Evolutionary conservation across 2,888 invertebrate genomes (phyloP), one percentile per base, ranked within the genome.

Genomic region (Ophonus ardosiacus): DNA sequence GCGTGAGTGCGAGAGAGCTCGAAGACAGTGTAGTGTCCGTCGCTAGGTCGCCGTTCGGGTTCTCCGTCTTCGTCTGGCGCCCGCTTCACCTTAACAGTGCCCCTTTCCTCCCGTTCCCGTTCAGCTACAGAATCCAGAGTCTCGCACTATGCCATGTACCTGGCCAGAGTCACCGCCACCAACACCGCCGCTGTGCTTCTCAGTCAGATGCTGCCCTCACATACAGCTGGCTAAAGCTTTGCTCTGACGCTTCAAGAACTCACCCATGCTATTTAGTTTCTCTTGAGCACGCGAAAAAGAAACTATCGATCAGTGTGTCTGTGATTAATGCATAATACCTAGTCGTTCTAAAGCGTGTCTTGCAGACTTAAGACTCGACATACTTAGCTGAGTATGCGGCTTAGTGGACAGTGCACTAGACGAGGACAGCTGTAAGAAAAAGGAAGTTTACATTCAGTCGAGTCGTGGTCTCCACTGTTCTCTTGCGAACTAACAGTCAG

Each of bases 401-500:
- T 88, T 24, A 17, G 17, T 24, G 13, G 5, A 7, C 13, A 51
- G 56, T 43, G 78, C 24, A 68, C 51, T 61, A 21, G 76, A 85
- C 80, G 56, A 85, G 78, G 85, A 85, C 81, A 59, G 59, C n/a
- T 43, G 8, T 8, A 59, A 71, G 24, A 57, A 7, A 17, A 15
- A 24, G 24, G 15, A n/a, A 15, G 81, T 85, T 59, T 21, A 17
- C 38, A 31, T n/a, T 15, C 10, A 61, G 13, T 57, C 74, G 15
- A 57, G 80, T 74, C 82, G 76, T 65, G 68, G 81, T 76, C 81
- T 78, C 74, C 74, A 81, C 78, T 82, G 74, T 80, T 65, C 78
- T 82, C 81, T 82, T 90, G 90, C 89, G 90, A 89, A 90, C 90
- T 89, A 90, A 91, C 91, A 91, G 90, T 91, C 91, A 91, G 91